Base-by-base conservation (phyloP, 1,140 invertebrate genomes). In the Notospermus geniculatus region DNA sequence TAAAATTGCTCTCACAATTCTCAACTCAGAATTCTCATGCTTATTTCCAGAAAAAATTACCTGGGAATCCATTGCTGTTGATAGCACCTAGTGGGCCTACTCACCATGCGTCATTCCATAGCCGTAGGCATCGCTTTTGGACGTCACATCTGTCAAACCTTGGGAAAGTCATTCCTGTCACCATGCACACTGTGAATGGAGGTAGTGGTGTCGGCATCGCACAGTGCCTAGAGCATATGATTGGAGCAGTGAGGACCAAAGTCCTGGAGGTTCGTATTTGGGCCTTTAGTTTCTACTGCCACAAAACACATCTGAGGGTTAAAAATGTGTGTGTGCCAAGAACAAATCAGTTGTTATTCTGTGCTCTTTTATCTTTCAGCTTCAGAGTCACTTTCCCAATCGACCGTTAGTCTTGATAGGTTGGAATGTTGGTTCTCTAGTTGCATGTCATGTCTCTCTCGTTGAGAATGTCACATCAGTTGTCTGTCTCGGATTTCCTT, bases 401-500 rank as follows among this genome's bases (percentile, higher is more conserved):
- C 84, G 87, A 67, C 87, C 89, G 23, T 87, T 93, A 36, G 86
- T 92, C 55, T 78, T 93, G 0, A 77, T 91, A 57, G 91, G 91
- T 15, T 89, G 91, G 74, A 88, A 89, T 70, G 84, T 87, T 52
- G 90, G 89, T 13, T 85, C 89, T 41, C 82, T 90, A 0, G 77
- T 93, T 30, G 90, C 90, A 29, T 79, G 73, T 65, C 80, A 84
- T 74, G 80, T 82, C 69, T 77, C 83, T 1, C 54, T 82, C 29
- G 61, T 80, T 27, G 83, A 84, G 61, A 62, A 62, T 46, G 87
- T 92, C n/a, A 84, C 85, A 9, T 90, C 88, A 55, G 86, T 91
- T 23, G 83, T 93, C 11, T 91, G 89, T 75, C 81, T 93, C 39
- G 91, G 91, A 0, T 92, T 92, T 77, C 90, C 91, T 1, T 84